Percentiles rank a stretch among this genome's conserved stretches.
phyloP scores from a whole-genome alignment of 2,888 invertebrate genomes.

The Amphiduros pacificus region DNA sequence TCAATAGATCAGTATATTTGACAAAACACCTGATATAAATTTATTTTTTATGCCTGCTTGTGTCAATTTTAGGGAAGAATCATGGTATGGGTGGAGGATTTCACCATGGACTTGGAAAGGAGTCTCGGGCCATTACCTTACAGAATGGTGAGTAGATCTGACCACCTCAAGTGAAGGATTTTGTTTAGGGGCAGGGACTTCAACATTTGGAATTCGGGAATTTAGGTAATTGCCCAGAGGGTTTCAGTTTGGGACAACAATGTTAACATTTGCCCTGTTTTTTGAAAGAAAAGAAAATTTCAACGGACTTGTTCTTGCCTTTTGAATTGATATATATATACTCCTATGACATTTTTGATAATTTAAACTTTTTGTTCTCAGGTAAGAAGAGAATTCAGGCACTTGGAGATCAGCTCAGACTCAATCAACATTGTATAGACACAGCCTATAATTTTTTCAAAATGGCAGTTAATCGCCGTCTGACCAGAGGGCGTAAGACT shows the following conservation, averaged over 20 bases:
- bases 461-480: conserved; percentile 60
- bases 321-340: background rate
- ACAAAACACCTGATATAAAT: background rate
- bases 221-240: too few relatives aligned
- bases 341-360: background rate
- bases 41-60: background rate
- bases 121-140: conserved; percentile 90
- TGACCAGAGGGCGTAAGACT: conserved; percentile 86
- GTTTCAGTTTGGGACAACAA: too few relatives aligned
- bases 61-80: conserved; percentile 41
- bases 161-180: background rate
- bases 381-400: conserved; percentile 78
- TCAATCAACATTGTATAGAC: conserved; percentile 89
- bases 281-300: background rate
- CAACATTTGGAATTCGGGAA: too few relatives aligned
- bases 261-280: too few relatives aligned
- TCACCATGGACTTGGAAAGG: conserved; percentile 68
- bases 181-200: too few relatives aligned
- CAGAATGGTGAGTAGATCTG: conserved; percentile 68
- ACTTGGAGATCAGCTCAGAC: conserved; percentile 80
- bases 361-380: conserved; percentile 24
- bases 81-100: conserved; percentile 58
- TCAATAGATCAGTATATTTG: too few relatives aligned
- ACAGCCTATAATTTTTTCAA: conserved; percentile 70
- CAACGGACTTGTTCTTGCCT: background rate